Base-by-base conservation (phyloP, 2,888 invertebrate genomes). In the Gryllus longicercus region DNA sequence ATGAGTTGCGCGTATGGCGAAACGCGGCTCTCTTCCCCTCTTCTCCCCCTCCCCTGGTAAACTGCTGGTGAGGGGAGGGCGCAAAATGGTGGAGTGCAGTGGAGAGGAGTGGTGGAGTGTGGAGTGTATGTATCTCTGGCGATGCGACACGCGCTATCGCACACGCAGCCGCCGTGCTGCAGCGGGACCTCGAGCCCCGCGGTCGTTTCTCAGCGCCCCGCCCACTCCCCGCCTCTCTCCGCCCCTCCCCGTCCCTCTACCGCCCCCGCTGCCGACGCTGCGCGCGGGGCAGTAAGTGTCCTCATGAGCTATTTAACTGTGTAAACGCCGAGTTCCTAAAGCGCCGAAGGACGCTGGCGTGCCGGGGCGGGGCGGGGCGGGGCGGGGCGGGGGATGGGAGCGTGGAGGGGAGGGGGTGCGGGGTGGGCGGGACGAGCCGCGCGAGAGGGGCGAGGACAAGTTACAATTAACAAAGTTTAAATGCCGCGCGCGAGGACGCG, bases 281-380 rank as follows among this genome's bases (percentile, higher is more conserved):
- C 63, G 63, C 63, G 14, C 63, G 14, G 10, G 63, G 16, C 63
- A 63, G 63, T 63, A 63, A 63, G 63, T 63, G 63, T 63, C 63
- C 63, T 63, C 63, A 63, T 63, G 63, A 63, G 63, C 63, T 63
- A 63, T 63, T 63, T 63, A 63, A 63, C 63, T 63, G 63, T 63
- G 63, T 63, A 63, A 63, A 63, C 63, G 63, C 63, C 63, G 63
- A 63, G 63, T 63, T 63, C 63, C 63, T 63, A 63, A 63, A 63
- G 63, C 63, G 63, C 63, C 63, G 12, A 63, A 63, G 63, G 63
- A 63, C 63, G 63, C 63, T 14, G 14, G 63, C 16, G n/a, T 4
- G 14, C 63, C 3, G 14, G 11, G 63, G n/a, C 63, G 12, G 63
- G 12, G 63, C 5, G 14, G 63, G 14, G 14, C n/a, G n/a, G n/a